Conservation (phyloP, 2,888 invertebrate genomes). For the Selenia dentaria region DNA sequence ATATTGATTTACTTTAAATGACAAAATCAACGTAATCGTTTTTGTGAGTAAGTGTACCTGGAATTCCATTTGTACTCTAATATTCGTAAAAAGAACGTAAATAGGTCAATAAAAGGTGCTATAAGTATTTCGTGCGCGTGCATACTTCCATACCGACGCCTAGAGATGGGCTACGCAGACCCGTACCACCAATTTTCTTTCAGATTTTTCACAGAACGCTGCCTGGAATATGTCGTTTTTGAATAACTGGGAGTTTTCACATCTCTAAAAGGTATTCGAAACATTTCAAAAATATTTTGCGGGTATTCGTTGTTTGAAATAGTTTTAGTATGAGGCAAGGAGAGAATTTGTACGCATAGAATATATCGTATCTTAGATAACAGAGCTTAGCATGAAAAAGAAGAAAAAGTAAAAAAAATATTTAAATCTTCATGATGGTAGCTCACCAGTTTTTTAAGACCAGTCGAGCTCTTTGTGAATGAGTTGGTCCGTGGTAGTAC, state of each 20-base stretch:
- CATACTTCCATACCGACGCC: neutral
- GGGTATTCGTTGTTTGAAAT: no score
- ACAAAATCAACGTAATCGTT: neutral
- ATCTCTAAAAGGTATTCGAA: neutral
- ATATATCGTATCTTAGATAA: no score
- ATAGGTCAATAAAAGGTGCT: slow-evolving; percentile 1
- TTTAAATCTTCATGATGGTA: no score
- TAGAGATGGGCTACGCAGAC: neutral
- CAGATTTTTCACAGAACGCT: slow-evolving; percentile 12
- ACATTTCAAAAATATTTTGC: no score
- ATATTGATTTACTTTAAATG: no score
- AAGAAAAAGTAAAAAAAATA: no score
- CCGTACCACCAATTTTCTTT: slow-evolving; percentile 15
- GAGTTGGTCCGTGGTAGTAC: no score
- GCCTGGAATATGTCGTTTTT: slow-evolving; percentile 8
- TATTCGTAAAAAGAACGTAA: neutral
- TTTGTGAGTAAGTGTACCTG: neutral
- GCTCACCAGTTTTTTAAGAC: no score
- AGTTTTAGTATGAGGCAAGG: no score
- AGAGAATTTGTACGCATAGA: no score
- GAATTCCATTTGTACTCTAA: neutral
- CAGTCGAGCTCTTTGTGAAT: no score
- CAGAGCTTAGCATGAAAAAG: no score
- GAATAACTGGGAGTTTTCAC: neutral
- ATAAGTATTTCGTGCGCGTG: slow-evolving; percentile 8